Conservation (phyloP, 2,888 invertebrate genomes). For the Syrphus vitripennis region DNA sequence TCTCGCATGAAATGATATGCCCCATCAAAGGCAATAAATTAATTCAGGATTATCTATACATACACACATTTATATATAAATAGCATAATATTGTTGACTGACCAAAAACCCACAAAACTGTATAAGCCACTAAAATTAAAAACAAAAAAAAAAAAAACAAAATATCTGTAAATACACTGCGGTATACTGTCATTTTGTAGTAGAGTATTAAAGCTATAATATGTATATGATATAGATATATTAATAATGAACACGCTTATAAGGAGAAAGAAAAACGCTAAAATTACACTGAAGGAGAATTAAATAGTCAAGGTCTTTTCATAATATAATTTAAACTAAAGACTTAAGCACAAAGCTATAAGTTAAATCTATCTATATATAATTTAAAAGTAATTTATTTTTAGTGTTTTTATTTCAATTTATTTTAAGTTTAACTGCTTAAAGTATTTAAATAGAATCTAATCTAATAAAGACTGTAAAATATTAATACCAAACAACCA, state of each 20-base stretch:
- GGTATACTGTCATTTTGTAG: slow-evolving; percentile 51
- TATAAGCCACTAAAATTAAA: slow-evolving; percentile 31
- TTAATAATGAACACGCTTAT: not conserved
- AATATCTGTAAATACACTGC: slow-evolving; percentile 63
- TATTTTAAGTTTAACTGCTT: not conserved
- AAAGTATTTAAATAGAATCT: slow-evolving; percentile 2
- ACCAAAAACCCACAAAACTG: slow-evolving; percentile 52
- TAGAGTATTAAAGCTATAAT: not conserved
- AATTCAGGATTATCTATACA: slow-evolving; percentile 66
- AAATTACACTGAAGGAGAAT: not conserved
- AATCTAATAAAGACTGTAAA: slow-evolving; percentile 64
- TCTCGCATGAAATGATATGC: slow-evolving; percentile 63
- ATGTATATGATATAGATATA: not conserved
- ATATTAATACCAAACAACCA: slow-evolving; percentile 36
- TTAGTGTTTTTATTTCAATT: not conserved
- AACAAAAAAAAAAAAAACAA: too few relatives aligned
- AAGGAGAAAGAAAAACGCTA: not conserved
- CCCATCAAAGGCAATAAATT: slow-evolving; percentile 70
- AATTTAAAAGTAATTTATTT: not conserved
- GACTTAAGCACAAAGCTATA: not conserved
- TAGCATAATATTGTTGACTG: slow-evolving; percentile 59
- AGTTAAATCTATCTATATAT: not conserved
- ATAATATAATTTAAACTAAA: not conserved
- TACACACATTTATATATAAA: slow-evolving; percentile 29
- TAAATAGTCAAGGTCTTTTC: not conserved